Conservation (phyloP, 2,797 vertebrate genomes). For the Simalia tracyae region DNA sequence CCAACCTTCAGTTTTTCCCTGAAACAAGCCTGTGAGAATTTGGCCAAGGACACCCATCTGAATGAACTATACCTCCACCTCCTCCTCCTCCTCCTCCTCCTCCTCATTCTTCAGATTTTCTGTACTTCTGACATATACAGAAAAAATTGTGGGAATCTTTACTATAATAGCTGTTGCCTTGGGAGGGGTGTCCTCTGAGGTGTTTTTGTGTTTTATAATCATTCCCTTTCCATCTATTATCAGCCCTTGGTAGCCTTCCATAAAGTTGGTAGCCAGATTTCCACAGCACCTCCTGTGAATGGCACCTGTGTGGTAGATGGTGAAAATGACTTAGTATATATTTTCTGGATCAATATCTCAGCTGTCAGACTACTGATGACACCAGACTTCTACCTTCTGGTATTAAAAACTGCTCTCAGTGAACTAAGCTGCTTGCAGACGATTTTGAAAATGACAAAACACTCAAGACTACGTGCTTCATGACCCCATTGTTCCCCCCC, state of each 20-base stretch:
- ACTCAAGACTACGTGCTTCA: slow-evolving; percentile 12
- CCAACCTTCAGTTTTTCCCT: no score
- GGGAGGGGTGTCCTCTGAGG: neutral
- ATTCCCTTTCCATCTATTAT: neutral
- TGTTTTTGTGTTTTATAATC: neutral
- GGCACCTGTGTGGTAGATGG: slow-evolving; percentile 44
- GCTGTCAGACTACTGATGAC: slow-evolving; percentile 33
- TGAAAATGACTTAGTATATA: slow-evolving; percentile 36
- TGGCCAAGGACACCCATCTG: no score
- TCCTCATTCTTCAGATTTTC: no score
- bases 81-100: no score
- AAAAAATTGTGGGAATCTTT: neutral
- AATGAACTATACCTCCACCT: no score
- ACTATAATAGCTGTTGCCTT: neutral
- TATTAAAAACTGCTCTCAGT: neutral
- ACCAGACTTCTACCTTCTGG: slow-evolving; percentile 32
- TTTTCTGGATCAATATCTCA: slow-evolving; percentile 50
- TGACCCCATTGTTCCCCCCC: neutral
- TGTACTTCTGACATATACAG: neutral
- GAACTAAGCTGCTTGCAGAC: slow-evolving; percentile 45
- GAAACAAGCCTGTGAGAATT: no score
- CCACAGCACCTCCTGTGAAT: slow-evolving; percentile 34
- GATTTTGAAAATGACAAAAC: slow-evolving; percentile 45
- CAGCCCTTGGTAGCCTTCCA: slow-evolving; percentile 26
- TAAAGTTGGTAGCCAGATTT: neutral